Conservation (phyloP, 1,140 invertebrate species). For the Eumeta japonica region DNA sequence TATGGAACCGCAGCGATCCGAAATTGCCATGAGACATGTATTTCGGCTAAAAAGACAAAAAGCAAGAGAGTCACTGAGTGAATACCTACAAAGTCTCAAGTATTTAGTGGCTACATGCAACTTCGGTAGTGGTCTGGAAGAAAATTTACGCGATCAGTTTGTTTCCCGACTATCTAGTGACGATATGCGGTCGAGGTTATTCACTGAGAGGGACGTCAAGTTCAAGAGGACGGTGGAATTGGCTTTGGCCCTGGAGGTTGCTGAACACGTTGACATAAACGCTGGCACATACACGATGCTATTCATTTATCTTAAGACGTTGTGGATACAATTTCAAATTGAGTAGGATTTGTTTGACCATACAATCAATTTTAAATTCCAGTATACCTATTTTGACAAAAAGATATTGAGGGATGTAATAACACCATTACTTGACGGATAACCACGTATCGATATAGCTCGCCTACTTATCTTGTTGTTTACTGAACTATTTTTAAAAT, state of each 20-base stretch:
- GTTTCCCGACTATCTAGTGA: background rate
- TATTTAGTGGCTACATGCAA: background rate
- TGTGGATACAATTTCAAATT: too few species aligned
- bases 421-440: too few species aligned
- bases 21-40: conserved; percentile 6
- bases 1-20: conserved; percentile 5
- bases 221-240: conserved; percentile 1
- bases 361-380: too few species aligned
- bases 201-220: background rate
- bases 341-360: too few species aligned
- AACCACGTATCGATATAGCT: too few species aligned
- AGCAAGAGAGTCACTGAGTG: background rate
- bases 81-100: conserved; percentile 1
- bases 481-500: too few species aligned
- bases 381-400: too few species aligned
- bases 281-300: too few species aligned
- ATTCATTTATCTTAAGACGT: too few species aligned
- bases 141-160: conserved; percentile 3
- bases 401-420: too few species aligned
- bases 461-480: too few species aligned
- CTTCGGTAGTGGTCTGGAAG: background rate
- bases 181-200: background rate
- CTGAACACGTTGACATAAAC: too few species aligned
- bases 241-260: conserved; percentile 1
- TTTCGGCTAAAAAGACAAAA: conserved; percentile 4